Percentiles rank a stretch among this genome's conserved stretches.
Evolutionary conservation across 2,113 vertebrate species (phyloP).

Genomic region (Phoxinus phoxinus): DNA sequence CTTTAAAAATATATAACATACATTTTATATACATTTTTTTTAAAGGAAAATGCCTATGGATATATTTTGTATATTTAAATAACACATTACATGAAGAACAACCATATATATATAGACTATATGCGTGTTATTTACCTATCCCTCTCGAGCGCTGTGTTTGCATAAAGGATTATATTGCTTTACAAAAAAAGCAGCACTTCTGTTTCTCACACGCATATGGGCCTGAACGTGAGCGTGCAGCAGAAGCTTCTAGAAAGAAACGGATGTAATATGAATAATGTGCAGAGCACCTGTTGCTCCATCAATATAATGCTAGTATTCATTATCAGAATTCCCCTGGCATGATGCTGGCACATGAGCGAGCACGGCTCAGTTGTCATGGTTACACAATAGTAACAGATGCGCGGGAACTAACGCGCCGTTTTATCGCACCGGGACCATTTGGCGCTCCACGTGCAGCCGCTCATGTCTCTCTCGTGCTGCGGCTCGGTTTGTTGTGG

Average conservation of each 20-base stretch:
- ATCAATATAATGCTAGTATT: slow-evolving; percentile 9
- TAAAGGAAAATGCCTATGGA: too few relatives aligned
- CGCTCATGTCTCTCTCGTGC: slow-evolving; percentile 53
- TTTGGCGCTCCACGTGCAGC: slow-evolving; percentile 67
- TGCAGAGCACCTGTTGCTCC: not conserved
- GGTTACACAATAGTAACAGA: slow-evolving; percentile 29
- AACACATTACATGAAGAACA: too few relatives aligned
- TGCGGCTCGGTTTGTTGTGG: slow-evolving; percentile 44
- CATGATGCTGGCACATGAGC: slow-evolving; percentile 18
- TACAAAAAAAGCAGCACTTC: not conserved
- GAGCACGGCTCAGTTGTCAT: slow-evolving; percentile 20
- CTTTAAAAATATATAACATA: too few relatives aligned
- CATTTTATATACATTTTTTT: too few relatives aligned
- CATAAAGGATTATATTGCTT: not conserved
- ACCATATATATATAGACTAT: too few relatives aligned
- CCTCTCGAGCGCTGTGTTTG: not conserved
- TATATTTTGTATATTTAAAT: too few relatives aligned
- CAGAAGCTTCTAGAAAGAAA: not conserved
- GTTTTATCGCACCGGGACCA: slow-evolving; percentile 50
- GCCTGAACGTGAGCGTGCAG: not conserved
- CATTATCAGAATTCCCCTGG: slow-evolving; percentile 18
- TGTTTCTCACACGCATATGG: not conserved
- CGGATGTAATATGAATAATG: not conserved
- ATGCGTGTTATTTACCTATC: too few relatives aligned
- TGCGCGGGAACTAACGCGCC: slow-evolving; percentile 35